Percentiles rank a stretch among this genome's conserved stretches.
phyloP scores from a whole-genome alignment of 2,113 vertebrate genomes.

The Typhlomys cinereus region DNA sequence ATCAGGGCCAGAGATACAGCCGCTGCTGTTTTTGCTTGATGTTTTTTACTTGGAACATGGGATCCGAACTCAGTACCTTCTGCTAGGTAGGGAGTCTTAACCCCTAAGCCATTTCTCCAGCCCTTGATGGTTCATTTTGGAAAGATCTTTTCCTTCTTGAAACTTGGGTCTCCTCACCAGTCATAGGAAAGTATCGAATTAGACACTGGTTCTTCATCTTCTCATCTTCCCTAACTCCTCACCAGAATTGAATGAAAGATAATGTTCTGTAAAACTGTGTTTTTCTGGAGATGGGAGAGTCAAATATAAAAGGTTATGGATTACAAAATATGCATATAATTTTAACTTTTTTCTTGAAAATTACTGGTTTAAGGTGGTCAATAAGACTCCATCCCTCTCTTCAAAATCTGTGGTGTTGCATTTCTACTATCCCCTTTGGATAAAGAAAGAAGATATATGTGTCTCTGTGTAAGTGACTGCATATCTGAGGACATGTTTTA shows the following conservation, averaged over 20 bases:
- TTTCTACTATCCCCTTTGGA: not conserved
- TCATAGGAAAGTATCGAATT: not conserved
- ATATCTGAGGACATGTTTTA: not conserved
- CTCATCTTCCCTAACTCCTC: not conserved
- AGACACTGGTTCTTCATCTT: conserved; percentile 1
- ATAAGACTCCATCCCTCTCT: not conserved
- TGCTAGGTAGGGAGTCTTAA: no score
- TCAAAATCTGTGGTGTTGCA: not conserved
- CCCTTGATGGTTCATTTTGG: not conserved
- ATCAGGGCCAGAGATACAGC: no score
- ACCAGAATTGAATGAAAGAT: not conserved
- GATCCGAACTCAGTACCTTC: no score
- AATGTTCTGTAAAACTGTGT: not conserved
- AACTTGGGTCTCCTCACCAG: not conserved
- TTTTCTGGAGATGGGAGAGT: not conserved
- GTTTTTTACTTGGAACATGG: no score
- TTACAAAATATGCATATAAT: not conserved
- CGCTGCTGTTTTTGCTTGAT: no score
- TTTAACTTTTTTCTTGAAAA: conserved; percentile 15
- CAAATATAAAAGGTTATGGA: not conserved
- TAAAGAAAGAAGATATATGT: not conserved
- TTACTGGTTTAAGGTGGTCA: not conserved
- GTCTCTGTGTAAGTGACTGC: not conserved
- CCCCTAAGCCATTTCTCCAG: no score
- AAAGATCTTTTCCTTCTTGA: not conserved